Evolutionary conservation across 1,140 invertebrate species (phyloP), one percentile per base, ranked within the genome.

Genomic region (Tribolium madens): DNA sequence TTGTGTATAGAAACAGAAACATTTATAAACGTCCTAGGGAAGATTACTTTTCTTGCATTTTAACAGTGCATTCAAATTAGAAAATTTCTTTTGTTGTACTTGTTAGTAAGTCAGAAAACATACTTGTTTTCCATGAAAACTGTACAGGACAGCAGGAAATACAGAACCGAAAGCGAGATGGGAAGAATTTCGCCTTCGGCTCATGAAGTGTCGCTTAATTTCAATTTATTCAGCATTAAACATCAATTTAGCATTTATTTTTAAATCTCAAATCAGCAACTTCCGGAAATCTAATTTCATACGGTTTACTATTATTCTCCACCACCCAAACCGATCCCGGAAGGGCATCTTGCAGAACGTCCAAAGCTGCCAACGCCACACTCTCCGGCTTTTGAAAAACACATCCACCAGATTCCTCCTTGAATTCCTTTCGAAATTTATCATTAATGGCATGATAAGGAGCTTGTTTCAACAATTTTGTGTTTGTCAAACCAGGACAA

Each of bases 251-350:
- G 47, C 50, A 72, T 80, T 52, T 73, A 64, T 73, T 73, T 73
- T 52, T 57, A 48, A 73, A 50, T 73, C 48, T 18, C 26, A 73
- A 14, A 18, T 48, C 21, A 42, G 36, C 53, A 12, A 42, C 52
- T 75, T 71, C 31, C 71, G 80, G 80, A 81, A 83, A 81, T 46
- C 73, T 78, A 36, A 84, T 76, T 81, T 81, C 79, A 78, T 79
- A 81, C 57, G 84, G 79, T 78, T 68, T 73, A 50, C 76, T 78
- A 70, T 84, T 77, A 60, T 83, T 80, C 77, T 84, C 83, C 26
- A 78, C 79, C 50, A 85, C 79, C 81, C 81, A 84, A 76, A 85
- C 75, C 47, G 84, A 81, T 60, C 83, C 83, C 68, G 83, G 78
- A 52, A 82, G 73, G 0, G 80, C 81, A 53, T 79, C 75, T 18